Evolutionary conservation across 2,797 vertebrate species (phyloP).

Genomic region (Benthosema pterotum): DNA sequence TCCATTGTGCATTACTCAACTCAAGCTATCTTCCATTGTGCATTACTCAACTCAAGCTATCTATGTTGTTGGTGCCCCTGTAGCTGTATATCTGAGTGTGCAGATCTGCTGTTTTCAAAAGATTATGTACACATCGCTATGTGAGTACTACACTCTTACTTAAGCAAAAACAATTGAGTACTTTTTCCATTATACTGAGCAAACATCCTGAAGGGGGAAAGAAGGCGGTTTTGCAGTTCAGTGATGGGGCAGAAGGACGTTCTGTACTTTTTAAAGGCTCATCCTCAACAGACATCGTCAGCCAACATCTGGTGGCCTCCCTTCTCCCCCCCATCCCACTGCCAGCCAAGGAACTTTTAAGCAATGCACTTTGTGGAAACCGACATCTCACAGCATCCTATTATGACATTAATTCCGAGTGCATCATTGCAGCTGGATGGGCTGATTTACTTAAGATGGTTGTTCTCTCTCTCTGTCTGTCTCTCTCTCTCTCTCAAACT

Average conservation of each 20-base stretch:
- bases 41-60: too few relatives aligned
- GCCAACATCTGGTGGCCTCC: constrained; percentile 58
- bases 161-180: too few relatives aligned
- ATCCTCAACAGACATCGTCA: constrained; percentile 41
- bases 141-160: too few relatives aligned
- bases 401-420: constrained; percentile 31
- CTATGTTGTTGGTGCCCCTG: too few relatives aligned
- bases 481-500: background rate
- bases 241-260: constrained; percentile 24
- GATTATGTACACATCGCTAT: too few relatives aligned
- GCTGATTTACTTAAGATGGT: constrained; percentile 3
- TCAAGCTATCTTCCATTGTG: too few relatives aligned
- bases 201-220: constrained; percentile 9
- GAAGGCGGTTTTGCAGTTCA: constrained; percentile 22
- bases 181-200: too few relatives aligned
- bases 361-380: constrained; percentile 51
- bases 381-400: constrained; percentile 32
- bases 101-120: too few relatives aligned
- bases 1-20: too few relatives aligned
- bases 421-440: constrained; percentile 33
- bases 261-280: constrained; percentile 36
- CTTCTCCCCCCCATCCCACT: constrained; percentile 6
- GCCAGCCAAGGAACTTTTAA: constrained; percentile 46
- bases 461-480: too few relatives aligned
- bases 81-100: too few relatives aligned